Conservation (phyloP, 2,888 invertebrate genomes). For the Oxyscelio sp. region DNA sequence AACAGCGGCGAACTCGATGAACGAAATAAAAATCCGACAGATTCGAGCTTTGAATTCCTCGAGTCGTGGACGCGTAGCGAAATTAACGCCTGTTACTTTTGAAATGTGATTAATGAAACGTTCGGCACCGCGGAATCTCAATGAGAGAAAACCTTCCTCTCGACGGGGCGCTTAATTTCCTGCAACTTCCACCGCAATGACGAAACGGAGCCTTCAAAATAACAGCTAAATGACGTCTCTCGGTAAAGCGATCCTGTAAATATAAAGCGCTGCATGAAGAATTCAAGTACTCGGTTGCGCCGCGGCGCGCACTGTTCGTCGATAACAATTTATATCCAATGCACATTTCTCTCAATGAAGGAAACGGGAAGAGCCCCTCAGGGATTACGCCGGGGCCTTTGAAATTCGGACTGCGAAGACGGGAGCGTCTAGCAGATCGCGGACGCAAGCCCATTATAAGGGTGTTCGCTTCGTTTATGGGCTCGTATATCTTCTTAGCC, state of each 20-base stretch:
- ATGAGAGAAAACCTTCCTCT: constrained; percentile 44
- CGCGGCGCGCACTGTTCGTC: constrained; percentile 32
- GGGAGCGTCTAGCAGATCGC: constrained; percentile 57
- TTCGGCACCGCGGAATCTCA: constrained; percentile 39
- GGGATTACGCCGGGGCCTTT: constrained; percentile 70
- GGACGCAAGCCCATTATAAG: constrained; percentile 71
- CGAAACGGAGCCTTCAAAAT: constrained; percentile 14
- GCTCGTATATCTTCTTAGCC: constrained; percentile 81
- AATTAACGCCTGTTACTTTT: constrained; percentile 24
- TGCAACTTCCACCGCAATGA: constrained; percentile 26
- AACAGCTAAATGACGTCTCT: constrained; percentile 37
- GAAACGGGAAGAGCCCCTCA: constrained; percentile 63
- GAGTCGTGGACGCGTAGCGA: constrained; percentile 6
- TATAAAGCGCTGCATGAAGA: constrained; percentile 66
- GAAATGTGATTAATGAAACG: constrained; percentile 55
- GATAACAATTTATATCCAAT: constrained; percentile 71
- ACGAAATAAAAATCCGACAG: constrained; percentile 31
- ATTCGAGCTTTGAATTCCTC: constrained; percentile 37
- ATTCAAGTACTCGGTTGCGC: constrained; percentile 37
- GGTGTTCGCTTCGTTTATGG: constrained; percentile 81
- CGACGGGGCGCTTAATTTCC: constrained; percentile 61
- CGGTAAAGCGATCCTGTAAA: constrained; percentile 49
- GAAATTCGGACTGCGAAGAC: constrained; percentile 72
- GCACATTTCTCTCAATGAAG: constrained; percentile 72
- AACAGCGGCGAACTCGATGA: constrained; percentile 9